phyloP scores from a whole-genome alignment of 2,113 vertebrate species.

The Rhegmatorhina hoffmannsi region DNA sequence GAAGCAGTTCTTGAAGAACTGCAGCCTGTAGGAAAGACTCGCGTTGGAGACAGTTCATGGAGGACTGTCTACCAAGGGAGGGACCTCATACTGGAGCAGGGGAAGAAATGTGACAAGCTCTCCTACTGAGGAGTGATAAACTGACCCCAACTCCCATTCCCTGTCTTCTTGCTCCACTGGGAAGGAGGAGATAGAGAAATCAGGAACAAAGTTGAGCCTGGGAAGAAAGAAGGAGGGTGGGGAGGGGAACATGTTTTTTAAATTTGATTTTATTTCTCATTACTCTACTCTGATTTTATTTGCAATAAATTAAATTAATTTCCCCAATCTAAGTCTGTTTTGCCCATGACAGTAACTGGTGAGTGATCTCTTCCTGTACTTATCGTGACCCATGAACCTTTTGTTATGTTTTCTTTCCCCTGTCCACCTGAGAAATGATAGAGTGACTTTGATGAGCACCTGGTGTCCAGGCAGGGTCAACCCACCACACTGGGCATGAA shows the following conservation, averaged over 20 bases:
- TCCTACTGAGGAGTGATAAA: background rate
- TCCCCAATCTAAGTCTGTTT: background rate
- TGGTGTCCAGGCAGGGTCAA: background rate
- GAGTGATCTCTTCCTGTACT: background rate
- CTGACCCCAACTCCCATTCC: background rate
- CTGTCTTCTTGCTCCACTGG: background rate
- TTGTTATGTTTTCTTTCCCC: background rate
- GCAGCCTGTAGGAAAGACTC: background rate
- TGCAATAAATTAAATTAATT: background rate
- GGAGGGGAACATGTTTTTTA: background rate
- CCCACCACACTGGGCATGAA: background rate
- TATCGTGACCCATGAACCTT: background rate
- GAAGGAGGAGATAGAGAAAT: background rate
- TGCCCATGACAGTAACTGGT: rapidly evolving
- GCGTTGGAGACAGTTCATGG: background rate
- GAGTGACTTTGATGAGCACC: background rate
- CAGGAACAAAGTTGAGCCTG: background rate
- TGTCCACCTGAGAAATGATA: background rate
- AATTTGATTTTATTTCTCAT: background rate
- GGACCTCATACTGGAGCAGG: background rate
- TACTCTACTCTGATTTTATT: background rate
- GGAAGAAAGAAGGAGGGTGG: background rate
- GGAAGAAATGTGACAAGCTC: background rate
- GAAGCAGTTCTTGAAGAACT: background rate
- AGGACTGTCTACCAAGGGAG: background rate